Evolutionary conservation across 2,113 vertebrate species (phyloP), one percentile per base, ranked within the genome.

Genomic region (Sceloporus tristichus): DNA sequence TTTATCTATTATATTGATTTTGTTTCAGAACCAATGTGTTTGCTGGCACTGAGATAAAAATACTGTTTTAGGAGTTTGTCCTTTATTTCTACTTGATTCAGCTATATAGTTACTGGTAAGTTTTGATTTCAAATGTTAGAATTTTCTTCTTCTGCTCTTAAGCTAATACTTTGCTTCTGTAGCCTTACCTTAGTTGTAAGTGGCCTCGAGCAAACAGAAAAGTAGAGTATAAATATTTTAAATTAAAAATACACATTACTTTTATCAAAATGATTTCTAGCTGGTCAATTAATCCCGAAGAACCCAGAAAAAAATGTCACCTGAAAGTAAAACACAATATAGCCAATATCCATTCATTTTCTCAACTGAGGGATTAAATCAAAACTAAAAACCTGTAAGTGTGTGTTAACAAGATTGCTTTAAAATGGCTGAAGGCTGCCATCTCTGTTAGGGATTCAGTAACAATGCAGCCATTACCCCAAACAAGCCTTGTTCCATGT

Each of bases 1-100:
- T 66, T 18, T 18, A 14, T 78, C 78, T 2, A 23, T 48, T 85
- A 16, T 78, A 66, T 66, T 65, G 23, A 78, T 78, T 42, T 48
- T 76, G 38, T 76, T 85, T 85, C 73, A 77, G 23, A 18, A 85
- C 27, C 40, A 5, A 18, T 78, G 11, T 66, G 40, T 85, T 85
- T 66, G 34, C 59, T 42, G 59, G 59, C 42, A 42, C 13, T 27
- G 25, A 65, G 40, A 77, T 78, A 34, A 34, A 34, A 34, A 48
- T 29, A 40, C 59, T 48, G 38, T 78, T 85, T 85, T 66, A 78
- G 25, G 38, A 18, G 14, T 29, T 65, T 4, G 18, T 76, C 14
- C 25, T 65, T 59, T 76, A 77, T 65, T 77, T 77, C 38, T 65
- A n/a, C 40, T 77, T 85, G 84, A 77, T 62, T 13, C 27, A 73